Conservation (phyloP, 2,888 invertebrate species). For the Pachymerium ferrugineum region DNA sequence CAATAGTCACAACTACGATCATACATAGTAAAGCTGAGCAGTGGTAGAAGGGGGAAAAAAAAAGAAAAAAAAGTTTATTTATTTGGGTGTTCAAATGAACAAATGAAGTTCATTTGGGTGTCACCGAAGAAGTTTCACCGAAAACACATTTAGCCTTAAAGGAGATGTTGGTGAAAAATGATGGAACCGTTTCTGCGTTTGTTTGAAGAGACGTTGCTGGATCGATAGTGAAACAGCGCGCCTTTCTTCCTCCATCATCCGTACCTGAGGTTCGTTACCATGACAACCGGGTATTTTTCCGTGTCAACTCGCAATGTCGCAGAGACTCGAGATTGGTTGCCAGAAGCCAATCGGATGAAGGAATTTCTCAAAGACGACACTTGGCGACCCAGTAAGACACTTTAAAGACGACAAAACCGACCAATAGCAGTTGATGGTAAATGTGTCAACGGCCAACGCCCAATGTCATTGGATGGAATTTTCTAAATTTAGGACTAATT, state of each 20-base stretch:
- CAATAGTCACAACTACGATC: too few relatives aligned
- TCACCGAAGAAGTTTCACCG: not conserved
- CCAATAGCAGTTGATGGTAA: not conserved
- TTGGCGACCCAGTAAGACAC: constrained; percentile 11
- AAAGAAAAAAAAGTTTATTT: too few relatives aligned
- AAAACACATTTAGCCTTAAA: not conserved
- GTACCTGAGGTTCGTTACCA: not conserved
- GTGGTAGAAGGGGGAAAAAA: too few relatives aligned
- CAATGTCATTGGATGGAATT: not conserved
- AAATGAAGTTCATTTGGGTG: too few relatives aligned
- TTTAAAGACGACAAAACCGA: not conserved
- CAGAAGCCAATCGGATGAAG: not conserved
- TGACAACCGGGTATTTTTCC: not conserved
- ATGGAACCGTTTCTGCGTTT: not conserved
- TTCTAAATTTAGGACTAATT: not conserved
- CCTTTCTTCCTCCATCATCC: not conserved
- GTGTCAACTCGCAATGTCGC: not conserved
- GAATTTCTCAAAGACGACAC: not conserved
- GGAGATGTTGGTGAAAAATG: not conserved
- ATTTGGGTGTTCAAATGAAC: too few relatives aligned
- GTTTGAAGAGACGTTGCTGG: not conserved
- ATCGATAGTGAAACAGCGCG: not conserved
- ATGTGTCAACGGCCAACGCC: not conserved
- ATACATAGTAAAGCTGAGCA: too few relatives aligned
- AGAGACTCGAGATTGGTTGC: not conserved